phyloP scores from a whole-genome alignment of 2,888 invertebrate species.

The Ryuthela nishihirai region DNA sequence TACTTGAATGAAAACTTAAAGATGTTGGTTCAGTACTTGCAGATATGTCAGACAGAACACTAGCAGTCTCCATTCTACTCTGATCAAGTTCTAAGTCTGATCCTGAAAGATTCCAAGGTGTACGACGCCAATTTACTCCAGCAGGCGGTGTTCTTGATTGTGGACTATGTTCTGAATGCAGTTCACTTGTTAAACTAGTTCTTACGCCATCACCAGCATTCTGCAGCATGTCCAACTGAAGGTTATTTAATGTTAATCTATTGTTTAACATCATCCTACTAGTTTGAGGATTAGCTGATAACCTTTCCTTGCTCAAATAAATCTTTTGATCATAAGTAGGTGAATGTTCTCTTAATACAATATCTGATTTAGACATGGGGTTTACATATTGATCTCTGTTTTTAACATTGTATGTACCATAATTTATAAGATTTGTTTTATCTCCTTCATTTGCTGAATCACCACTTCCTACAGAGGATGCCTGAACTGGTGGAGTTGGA shows the following conservation, averaged over 20 bases:
- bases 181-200: not conserved
- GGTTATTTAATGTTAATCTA: no score
- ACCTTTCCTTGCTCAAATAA: not conserved
- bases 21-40: slow-evolving; percentile 9
- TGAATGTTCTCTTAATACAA: no score
- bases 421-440: not conserved
- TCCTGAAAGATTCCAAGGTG: slow-evolving; percentile 2
- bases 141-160: not conserved
- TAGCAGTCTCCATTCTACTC: slow-evolving; percentile 35
- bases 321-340: not conserved
- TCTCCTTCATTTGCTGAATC: not conserved
- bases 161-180: not conserved
- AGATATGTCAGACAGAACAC: slow-evolving; percentile 43
- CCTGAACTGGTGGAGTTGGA: slow-evolving; percentile 4
- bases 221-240: not conserved
- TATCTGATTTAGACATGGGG: not conserved
- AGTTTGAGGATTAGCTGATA: not conserved
- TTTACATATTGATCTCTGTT: not conserved
- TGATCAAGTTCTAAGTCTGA: slow-evolving; percentile 6
- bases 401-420: not conserved
- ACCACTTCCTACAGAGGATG: not conserved
- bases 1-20: slow-evolving; percentile 1
- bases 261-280: no score
- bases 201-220: not conserved
- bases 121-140: not conserved